phyloP scores from a whole-genome alignment of 2,797 vertebrate genomes.

The Mormyrus hasselquistii region DNA sequence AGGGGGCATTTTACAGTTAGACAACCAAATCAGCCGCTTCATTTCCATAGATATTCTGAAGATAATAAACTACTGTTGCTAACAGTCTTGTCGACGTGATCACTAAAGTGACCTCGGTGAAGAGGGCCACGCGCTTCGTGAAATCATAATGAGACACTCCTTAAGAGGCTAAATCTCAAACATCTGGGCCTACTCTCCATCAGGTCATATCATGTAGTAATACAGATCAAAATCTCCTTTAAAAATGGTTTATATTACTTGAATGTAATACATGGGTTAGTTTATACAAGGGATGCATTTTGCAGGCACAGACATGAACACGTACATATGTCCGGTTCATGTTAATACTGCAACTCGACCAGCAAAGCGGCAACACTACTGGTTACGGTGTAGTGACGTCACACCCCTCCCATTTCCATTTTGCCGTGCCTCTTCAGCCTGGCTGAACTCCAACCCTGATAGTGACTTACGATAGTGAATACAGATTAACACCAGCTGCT shows the following conservation, averaged over 20 bases:
- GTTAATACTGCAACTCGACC: not conserved
- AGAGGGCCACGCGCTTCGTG: not conserved
- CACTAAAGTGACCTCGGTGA: not conserved
- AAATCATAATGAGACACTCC: not conserved
- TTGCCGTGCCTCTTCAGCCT: not conserved
- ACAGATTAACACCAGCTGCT: conserved; percentile 1
- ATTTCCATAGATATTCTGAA: not conserved
- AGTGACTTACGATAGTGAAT: not conserved
- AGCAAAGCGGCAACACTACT: not conserved
- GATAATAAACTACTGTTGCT: not conserved
- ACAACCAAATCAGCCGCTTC: not conserved
- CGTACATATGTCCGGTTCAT: not conserved
- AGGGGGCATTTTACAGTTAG: not conserved
- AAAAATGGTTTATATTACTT: not conserved
- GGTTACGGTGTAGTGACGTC: not conserved
- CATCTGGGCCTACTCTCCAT: not conserved
- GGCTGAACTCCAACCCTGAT: not conserved
- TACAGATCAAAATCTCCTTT: not conserved
- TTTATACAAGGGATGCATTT: not conserved
- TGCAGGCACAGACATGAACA: not conserved
- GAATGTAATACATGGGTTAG: not conserved
- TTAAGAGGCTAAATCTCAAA: not conserved
- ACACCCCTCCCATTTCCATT: not conserved
- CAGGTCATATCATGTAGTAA: not conserved
- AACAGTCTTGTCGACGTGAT: not conserved